Evolutionary conservation across 2,113 vertebrate genomes (phyloP).

Genomic region (Montifringilla adamsi): DNA sequence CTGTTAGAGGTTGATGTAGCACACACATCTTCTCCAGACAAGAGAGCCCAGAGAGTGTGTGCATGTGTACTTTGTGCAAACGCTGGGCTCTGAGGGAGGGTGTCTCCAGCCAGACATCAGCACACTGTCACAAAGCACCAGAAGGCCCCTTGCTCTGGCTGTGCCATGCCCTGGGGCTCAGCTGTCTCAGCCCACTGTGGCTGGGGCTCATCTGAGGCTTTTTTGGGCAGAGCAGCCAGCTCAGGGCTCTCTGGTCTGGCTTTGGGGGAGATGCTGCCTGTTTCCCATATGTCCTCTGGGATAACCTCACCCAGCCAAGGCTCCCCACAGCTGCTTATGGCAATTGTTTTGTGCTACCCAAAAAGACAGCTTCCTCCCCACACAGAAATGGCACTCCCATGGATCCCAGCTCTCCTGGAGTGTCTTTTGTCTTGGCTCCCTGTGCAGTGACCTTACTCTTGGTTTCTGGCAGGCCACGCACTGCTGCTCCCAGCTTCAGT

Average conservation of each 20-base stretch:
- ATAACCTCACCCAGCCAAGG: conserved; percentile 34
- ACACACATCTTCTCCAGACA: neutral
- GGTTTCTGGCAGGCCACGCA: neutral
- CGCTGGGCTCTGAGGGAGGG: accelerated
- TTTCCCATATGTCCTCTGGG: conserved; percentile 22
- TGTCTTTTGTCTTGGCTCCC: neutral
- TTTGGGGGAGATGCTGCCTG: neutral
- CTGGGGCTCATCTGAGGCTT: neutral
- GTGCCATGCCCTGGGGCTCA: neutral
- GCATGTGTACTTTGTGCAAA: neutral
- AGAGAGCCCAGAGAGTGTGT: neutral
- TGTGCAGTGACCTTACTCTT: neutral
- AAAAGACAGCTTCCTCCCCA: neutral
- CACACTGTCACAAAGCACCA: neutral
- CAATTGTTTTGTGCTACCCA: neutral
- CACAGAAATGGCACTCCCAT: neutral
- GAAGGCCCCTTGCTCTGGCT: neutral
- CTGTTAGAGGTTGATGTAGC: neutral
- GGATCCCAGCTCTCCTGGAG: conserved; percentile 9
- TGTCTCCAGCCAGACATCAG: neutral
- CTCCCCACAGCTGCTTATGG: neutral
- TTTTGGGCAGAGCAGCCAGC: conserved; percentile 5
- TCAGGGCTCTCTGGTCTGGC: conserved; percentile 23
- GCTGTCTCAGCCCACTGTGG: neutral
- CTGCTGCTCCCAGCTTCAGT: neutral